These are phyloP conservation scores for Anadara kagoshimensis DNA, from an alignment of 1,140 invertebrate species.

Conservation along the genomic window DNA sequence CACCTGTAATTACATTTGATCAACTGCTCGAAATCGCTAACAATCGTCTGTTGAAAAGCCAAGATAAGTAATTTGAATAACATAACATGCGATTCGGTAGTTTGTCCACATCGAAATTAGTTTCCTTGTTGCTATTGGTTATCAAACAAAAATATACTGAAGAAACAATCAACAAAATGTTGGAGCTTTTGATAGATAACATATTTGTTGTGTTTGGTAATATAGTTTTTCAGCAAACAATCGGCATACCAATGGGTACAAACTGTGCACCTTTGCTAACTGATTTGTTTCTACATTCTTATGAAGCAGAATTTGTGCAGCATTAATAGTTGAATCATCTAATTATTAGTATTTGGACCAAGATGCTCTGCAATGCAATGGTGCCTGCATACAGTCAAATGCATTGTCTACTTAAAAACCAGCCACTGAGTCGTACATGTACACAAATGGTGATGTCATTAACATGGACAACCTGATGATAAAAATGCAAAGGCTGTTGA, in stretches of 20 bases:
- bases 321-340: not conserved
- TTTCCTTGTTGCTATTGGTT: conserved; percentile 48
- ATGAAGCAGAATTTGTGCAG: not conserved
- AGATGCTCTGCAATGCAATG: not conserved
- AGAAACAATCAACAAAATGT: conserved; percentile 54
- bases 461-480: not conserved
- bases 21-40: conserved; percentile 56
- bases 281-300: conserved; percentile 30
- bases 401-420: no score
- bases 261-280: no score
- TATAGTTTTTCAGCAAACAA: no score
- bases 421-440: no score
- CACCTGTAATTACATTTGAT: conserved; percentile 55
- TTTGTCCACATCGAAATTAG: conserved; percentile 52
- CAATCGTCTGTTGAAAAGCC: conserved; percentile 27
- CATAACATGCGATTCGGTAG: conserved; percentile 37
- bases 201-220: no score
- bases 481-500: conserved; percentile 4
- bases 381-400: conserved; percentile 16
- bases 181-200: conserved; percentile 56
- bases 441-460: no score
- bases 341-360: conserved; percentile 17
- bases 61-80: conserved; percentile 25
- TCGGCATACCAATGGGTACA: no score
- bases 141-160: conserved; percentile 3